Base-by-base conservation (phyloP, 2,888 invertebrate species). In the Lepidocyrtoides sp. region DNA sequence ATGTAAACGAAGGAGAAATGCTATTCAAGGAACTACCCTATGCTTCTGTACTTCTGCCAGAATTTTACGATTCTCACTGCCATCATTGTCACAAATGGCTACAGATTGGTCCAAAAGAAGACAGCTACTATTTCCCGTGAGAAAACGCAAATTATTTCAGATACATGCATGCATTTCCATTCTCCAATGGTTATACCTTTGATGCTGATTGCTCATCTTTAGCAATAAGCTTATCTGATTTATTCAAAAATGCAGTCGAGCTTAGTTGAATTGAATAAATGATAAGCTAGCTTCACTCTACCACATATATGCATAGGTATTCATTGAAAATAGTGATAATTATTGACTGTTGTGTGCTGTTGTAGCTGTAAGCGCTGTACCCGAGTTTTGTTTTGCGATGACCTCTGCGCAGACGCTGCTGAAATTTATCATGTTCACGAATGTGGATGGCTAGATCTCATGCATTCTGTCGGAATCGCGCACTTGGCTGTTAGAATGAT, bases 11-110 rank as follows among this genome's bases (percentile, higher is more conserved):
- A 72, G 98, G 98, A 0, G 97, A 98, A 93, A 96, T 97, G 0
- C 95, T 99, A 54, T 97, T 98, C 95, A 96, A 97, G 0, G 99
- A 99, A 95, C 96, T 97, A 94, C 97, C 98, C 0, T 97, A 97
- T 95, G 96, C 97, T 0, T 97, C 97, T 95, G 97, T 98, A 1
- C 96, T 92, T 95, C 97, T 95, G 12, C 95, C 96, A 10, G 96
- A 96, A 90, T 95, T 95, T 94, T 95, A 95, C 92, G 95, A 95
- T 36, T 95, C 95, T 93, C 95, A 96, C 95, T 99, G 98, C 95
- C 97, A 97, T 94, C 96, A 97, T 94, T 99, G 99, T 95, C 97
- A 97, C 93, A 95, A 95, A 32, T 94, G 95, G 1, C 95, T 96
- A 79, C 95, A 96, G 85, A 96, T 96, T 85, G 96, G 57, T n/a